These are phyloP conservation scores for Garra rufa DNA, from an alignment of 2,113 vertebrate genomes.

Conservation along the genomic window DNA sequence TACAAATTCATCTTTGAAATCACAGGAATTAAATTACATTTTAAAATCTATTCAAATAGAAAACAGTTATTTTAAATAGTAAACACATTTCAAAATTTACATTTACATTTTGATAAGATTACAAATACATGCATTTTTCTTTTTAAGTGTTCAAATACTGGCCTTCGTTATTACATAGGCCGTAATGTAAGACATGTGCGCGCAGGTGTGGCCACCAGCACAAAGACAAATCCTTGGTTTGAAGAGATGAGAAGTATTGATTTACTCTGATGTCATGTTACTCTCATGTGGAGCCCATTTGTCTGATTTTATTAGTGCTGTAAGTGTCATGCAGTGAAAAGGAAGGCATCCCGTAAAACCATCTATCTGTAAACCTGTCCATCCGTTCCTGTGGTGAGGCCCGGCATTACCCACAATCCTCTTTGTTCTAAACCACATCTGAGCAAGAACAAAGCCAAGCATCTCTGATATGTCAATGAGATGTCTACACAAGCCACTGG, in stretches of 20 bases:
- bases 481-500: conserved; percentile 40
- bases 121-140: neutral
- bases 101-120: neutral
- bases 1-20: too few relatives aligned
- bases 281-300: conserved; percentile 31
- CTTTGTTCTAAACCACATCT: conserved; percentile 47
- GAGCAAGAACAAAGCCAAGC: conserved; percentile 42
- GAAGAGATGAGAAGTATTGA: neutral
- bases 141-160: neutral
- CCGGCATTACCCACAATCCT: conserved; percentile 23
- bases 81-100: too few relatives aligned
- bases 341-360: conserved; percentile 30
- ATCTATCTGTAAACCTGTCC: conserved; percentile 34
- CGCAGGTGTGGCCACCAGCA: neutral
- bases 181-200: neutral
- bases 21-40: too few relatives aligned
- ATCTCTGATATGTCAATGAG: conserved; percentile 28
- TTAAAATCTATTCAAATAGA: too few relatives aligned
- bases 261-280: conserved; percentile 24
- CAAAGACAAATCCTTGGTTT: conserved; percentile 1
- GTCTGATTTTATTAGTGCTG: conserved; percentile 32
- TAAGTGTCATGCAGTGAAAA: conserved; percentile 34
- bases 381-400: neutral
- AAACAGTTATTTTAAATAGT: too few relatives aligned
- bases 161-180: neutral